phyloP scores from a whole-genome alignment of 2,888 invertebrate genomes.

The Eilema sororculum region DNA sequence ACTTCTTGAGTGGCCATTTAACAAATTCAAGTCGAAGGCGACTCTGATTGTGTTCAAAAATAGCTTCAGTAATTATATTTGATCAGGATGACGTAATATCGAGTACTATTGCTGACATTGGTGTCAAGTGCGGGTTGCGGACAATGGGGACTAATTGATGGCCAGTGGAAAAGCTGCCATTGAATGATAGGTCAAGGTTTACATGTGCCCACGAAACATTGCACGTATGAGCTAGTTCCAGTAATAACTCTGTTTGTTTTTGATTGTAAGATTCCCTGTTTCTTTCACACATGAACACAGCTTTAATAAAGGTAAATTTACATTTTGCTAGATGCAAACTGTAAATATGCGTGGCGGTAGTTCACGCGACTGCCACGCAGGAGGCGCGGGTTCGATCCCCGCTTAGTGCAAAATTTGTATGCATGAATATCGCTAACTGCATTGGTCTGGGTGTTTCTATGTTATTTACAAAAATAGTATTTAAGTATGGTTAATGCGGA shows the following conservation, averaged over 20 bases:
- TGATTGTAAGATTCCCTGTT: neutral
- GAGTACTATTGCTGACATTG: conserved; percentile 14
- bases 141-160: conserved; percentile 17
- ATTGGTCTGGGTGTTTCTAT: no score
- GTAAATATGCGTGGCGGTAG: no score
- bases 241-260: neutral
- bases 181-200: conserved; percentile 39
- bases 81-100: conserved; percentile 11
- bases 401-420: no score
- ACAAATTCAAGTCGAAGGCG: conserved; percentile 15
- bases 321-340: neutral
- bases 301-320: neutral
- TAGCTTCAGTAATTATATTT: conserved; percentile 13
- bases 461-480: no score
- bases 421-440: no score
- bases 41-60: conserved; percentile 16
- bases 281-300: neutral
- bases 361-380: no score
- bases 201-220: conserved; percentile 14
- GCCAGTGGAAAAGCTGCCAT: conserved; percentile 19
- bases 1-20: neutral
- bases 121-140: conserved; percentile 38
- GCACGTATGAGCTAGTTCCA: neutral
- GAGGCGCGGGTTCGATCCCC: no score
- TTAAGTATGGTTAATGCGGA: no score